Conservation (phyloP, 1,140 invertebrate genomes). For the Eufriesea mexicana region DNA sequence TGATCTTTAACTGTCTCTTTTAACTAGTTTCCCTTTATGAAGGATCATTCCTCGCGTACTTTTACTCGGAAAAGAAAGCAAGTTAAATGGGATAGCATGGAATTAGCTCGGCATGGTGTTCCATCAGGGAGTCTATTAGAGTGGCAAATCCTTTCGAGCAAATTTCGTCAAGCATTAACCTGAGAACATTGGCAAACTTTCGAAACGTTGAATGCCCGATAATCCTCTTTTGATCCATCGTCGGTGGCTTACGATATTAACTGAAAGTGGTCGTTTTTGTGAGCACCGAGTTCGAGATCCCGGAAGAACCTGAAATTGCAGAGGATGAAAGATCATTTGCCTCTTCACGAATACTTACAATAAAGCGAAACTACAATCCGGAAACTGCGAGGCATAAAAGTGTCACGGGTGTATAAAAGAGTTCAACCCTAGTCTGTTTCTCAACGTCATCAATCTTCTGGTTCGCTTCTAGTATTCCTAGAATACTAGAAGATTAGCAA, state of each 20-base stretch:
- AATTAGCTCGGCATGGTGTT: background rate
- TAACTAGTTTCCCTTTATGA: background rate
- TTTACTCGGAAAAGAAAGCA: background rate
- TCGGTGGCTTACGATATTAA: background rate
- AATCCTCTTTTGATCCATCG: background rate
- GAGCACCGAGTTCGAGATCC: background rate
- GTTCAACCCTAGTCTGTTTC: background rate
- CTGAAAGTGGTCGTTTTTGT: background rate
- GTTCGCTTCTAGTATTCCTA: background rate
- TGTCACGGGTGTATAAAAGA: background rate
- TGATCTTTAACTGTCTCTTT: background rate
- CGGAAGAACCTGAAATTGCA: background rate
- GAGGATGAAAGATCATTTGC: background rate
- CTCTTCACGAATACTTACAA: background rate
- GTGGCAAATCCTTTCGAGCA: constrained; percentile 6
- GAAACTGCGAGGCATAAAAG: background rate
- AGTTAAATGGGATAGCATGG: background rate
- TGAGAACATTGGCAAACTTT: constrained; percentile 1
- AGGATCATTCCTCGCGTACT: background rate
- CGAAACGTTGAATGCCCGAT: background rate
- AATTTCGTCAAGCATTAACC: constrained; percentile 9
- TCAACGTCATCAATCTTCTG: background rate
- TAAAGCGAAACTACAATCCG: background rate
- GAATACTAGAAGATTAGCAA: background rate
- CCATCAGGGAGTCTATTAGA: background rate